Base-by-base conservation (phyloP, 92 coral and sea anemone genomes). In the Actinernus sp. region DNA sequence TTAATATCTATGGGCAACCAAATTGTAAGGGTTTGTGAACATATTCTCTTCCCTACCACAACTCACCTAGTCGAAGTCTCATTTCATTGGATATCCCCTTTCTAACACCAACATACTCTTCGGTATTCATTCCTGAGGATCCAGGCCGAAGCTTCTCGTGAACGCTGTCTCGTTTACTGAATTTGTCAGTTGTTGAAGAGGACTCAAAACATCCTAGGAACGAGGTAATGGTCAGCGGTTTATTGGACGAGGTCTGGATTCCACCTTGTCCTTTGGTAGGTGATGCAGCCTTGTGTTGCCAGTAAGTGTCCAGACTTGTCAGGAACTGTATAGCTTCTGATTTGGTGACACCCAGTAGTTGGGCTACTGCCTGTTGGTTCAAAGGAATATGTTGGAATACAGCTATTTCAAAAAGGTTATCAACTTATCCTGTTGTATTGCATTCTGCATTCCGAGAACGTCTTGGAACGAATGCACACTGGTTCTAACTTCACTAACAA, bases 181-280 rank as follows among this genome's bases (percentile, higher is more conserved):
- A 21, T 34, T 71, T 61, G 44, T 65, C 66, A 14, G 86, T 28
- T n/a, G n/a, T n/a, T n/a, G n/a, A n/a, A 29, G 76, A 44, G 40
- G 63, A 68, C 72, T 95, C 99, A 67, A 95, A 95, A 68, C 99
- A 95, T 31, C 99, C 84, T 39, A 95, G 79, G 63, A 95, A 91
- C 32, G 91, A 61, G 0, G 89, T 87, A 30, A 91, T 78, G 22
- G 84, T 56, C 53, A 95, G 68, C 8, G 14, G 64, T 2, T 39
- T 13, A 57, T 47, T 39, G 7, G 72, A 65, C 12, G n/a, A 55
- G 76, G 36, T 29, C n/a, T n/a, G n/a, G n/a, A n/a, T n/a, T n/a
- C n/a, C n/a, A n/a, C n/a, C n/a, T n/a, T n/a, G n/a, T n/a, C n/a
- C n/a, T n/a, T n/a, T n/a, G n/a, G n/a, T 19, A 13, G 71, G 50